Evolutionary conservation across 1,140 invertebrate species (phyloP).

Genomic region (Panagrolaimus sp.): DNA sequence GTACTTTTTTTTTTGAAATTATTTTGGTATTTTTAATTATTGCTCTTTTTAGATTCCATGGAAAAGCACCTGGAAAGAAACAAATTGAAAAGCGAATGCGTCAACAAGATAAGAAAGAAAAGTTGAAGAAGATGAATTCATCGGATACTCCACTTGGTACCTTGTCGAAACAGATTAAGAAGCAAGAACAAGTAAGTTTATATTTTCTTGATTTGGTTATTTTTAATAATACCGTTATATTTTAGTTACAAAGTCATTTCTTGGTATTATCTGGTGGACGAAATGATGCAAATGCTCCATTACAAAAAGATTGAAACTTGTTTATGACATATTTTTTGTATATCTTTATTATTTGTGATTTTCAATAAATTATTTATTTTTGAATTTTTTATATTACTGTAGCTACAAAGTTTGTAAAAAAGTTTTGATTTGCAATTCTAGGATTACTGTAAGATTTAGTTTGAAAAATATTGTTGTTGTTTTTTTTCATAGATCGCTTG

Average conservation of each 20-base stretch:
- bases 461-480: too few relatives aligned
- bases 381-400: not conserved
- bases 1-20: constrained; percentile 47
- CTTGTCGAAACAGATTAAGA: constrained; percentile 83
- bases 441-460: too few relatives aligned
- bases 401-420: too few relatives aligned
- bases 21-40: too few relatives aligned
- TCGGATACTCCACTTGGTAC: constrained; percentile 91
- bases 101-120: constrained; percentile 84
- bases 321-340: not conserved
- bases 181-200: constrained; percentile 93
- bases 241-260: constrained; percentile 86
- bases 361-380: not conserved
- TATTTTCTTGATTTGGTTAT: too few relatives aligned
- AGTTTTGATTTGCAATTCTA: too few relatives aligned
- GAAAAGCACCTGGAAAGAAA: constrained; percentile 96
- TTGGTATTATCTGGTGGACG: constrained; percentile 77
- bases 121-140: constrained; percentile 97
- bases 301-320: constrained; percentile 21
- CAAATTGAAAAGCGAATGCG: constrained; percentile 94
- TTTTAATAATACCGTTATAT: too few relatives aligned
- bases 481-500: too few relatives aligned
- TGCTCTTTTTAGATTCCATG: constrained; percentile 87
- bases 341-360: not conserved
- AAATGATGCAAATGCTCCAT: constrained; percentile 21